These are phyloP conservation scores for Scolopax rusticola DNA, from an alignment of 2,797 vertebrate genomes.

Conservation along the genomic window DNA sequence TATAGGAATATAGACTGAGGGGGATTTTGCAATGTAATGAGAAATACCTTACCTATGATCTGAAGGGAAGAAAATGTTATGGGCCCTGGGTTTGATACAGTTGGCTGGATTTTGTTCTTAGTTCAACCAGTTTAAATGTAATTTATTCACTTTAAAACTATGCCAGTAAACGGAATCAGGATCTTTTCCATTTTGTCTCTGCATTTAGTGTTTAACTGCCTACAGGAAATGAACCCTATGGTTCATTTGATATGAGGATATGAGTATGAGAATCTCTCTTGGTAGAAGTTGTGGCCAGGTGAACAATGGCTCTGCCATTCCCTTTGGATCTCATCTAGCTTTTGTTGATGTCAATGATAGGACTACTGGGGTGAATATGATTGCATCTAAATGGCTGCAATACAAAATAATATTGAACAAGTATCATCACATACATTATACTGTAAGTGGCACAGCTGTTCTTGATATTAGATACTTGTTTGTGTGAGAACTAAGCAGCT, in stretches of 20 bases:
- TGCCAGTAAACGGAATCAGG: background rate
- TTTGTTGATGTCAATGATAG: background rate
- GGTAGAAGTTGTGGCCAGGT: background rate
- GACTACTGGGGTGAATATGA: background rate
- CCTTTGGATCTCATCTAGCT: background rate
- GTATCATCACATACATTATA: background rate
- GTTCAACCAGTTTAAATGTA: background rate
- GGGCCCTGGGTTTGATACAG: background rate
- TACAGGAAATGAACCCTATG: background rate
- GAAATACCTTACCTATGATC: background rate
- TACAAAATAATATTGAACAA: background rate
- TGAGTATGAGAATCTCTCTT: background rate
- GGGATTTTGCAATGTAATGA: background rate
- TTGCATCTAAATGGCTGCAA: background rate
- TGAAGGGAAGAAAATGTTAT: background rate
- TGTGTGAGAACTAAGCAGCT: background rate
- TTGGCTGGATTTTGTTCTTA: background rate
- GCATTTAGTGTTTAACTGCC: background rate
- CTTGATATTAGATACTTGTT: background rate
- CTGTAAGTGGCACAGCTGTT: background rate
- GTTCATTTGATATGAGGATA: too few relatives aligned
- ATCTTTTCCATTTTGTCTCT: background rate
- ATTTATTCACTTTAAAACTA: background rate
- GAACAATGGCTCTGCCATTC: background rate
- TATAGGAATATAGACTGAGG: background rate